Evolutionary conservation across 1,140 invertebrate species (phyloP).

Genomic region (Helicoverpa zea): DNA sequence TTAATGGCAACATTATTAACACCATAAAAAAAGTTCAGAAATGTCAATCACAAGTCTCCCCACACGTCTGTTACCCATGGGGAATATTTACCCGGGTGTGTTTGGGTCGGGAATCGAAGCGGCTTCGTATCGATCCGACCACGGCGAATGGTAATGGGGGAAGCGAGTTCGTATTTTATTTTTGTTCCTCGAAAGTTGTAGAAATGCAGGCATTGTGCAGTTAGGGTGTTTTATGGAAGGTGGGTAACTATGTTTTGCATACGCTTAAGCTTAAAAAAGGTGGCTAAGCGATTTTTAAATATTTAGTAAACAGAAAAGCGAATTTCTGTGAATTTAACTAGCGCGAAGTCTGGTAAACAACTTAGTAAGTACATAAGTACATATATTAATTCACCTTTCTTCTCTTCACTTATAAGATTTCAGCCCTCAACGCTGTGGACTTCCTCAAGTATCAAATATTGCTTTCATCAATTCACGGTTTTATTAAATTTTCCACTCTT

Average conservation of each 20-base stretch:
- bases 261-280: too few species aligned
- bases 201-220: not conserved
- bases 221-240: not conserved
- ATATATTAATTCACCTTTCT: too few species aligned
- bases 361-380: too few species aligned
- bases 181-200: slow-evolving; percentile 29
- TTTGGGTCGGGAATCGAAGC: slow-evolving; percentile 42
- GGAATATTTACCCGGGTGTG: slow-evolving; percentile 23
- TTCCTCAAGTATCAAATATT: too few species aligned
- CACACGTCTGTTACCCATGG: not conserved
- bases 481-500: too few species aligned
- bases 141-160: slow-evolving; percentile 3
- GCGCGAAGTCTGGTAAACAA: too few species aligned
- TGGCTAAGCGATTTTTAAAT: too few species aligned
- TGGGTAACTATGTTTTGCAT: not conserved
- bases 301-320: too few species aligned
- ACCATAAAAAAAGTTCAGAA: slow-evolving; percentile 17
- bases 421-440: too few species aligned
- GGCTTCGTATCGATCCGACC: slow-evolving; percentile 30
- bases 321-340: too few species aligned
- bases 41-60: slow-evolving; percentile 21
- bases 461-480: too few species aligned
- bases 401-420: too few species aligned
- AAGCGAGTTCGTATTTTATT: slow-evolving; percentile 13
- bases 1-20: slow-evolving; percentile 28